Conservation (phyloP, 2,797 vertebrate species). For the Lithobates sylvaticus region DNA sequence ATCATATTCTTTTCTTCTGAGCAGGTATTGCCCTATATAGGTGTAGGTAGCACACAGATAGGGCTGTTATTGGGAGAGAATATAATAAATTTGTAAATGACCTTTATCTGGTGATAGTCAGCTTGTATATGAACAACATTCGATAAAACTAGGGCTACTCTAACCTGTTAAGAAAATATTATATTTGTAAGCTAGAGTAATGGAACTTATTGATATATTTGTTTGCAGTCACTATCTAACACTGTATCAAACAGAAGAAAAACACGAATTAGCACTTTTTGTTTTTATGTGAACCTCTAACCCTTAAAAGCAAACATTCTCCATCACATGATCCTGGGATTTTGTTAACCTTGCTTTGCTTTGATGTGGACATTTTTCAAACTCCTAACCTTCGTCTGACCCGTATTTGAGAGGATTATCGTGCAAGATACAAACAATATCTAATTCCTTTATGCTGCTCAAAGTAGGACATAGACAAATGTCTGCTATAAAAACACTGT, state of each 20-base stretch:
- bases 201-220: not conserved
- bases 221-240: not conserved
- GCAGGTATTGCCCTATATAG: not conserved
- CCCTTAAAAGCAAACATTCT: slow-evolving; percentile 56
- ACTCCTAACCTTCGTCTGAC: slow-evolving; percentile 74
- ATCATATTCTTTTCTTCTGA: not conserved
- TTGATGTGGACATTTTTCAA: slow-evolving; percentile 71
- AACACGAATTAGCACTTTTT: not conserved
- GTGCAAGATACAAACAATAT: slow-evolving; percentile 71
- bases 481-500: slow-evolving; percentile 11
- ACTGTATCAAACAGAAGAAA: no score
- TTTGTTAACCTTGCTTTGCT: slow-evolving; percentile 68
- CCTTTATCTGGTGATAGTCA: not conserved
- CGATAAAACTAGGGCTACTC: no score
- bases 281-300: slow-evolving; percentile 22
- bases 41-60: not conserved
- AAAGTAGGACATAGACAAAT: slow-evolving; percentile 66
- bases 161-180: not conserved
- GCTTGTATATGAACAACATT: no score
- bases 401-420: slow-evolving; percentile 70
- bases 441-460: slow-evolving; percentile 67
- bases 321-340: slow-evolving; percentile 60
- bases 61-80: not conserved
- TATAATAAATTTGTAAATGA: not conserved
- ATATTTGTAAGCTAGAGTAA: not conserved